phyloP scores from a whole-genome alignment of 2,113 vertebrate genomes.

The Lepus europaeus region DNA sequence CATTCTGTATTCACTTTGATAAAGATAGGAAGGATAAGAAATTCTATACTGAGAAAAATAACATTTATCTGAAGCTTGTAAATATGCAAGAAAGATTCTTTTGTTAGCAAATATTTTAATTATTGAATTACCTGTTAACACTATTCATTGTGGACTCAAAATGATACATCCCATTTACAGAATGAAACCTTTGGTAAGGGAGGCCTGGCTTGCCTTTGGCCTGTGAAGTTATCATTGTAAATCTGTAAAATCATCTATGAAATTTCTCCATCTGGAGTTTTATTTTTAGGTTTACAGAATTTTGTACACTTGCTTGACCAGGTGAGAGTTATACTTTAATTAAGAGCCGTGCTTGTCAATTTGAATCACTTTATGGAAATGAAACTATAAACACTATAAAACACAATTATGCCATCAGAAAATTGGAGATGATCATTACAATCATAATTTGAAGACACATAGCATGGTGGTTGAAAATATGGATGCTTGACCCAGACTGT shows the following conservation, averaged over 20 bases:
- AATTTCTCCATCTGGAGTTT: not conserved
- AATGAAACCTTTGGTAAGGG: not conserved
- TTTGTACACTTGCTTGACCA: not conserved
- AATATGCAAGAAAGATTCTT: not conserved
- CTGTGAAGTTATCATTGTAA: constrained; percentile 19
- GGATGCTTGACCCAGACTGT: not conserved
- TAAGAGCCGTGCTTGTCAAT: not conserved
- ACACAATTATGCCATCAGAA: not conserved
- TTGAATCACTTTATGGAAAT: constrained; percentile 2
- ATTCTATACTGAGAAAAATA: constrained; percentile 56
- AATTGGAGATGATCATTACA: not conserved
- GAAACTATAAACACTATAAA: not conserved
- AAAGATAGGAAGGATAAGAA: constrained; percentile 83
- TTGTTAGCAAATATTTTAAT: constrained; percentile 17
- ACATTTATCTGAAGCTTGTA: constrained; percentile 32
- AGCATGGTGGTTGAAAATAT: not conserved
- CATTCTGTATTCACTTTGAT: constrained; percentile 80
- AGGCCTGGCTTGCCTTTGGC: not conserved
- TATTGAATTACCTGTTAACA: not conserved
- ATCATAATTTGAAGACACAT: not conserved
- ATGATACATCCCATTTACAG: not conserved
- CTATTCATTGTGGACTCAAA: not conserved
- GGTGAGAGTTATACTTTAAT: not conserved
- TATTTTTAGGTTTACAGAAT: not conserved
- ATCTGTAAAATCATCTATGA: not conserved